phyloP scores from a whole-genome alignment of 2,113 vertebrate genomes.

The Tiliqua scincoides region DNA sequence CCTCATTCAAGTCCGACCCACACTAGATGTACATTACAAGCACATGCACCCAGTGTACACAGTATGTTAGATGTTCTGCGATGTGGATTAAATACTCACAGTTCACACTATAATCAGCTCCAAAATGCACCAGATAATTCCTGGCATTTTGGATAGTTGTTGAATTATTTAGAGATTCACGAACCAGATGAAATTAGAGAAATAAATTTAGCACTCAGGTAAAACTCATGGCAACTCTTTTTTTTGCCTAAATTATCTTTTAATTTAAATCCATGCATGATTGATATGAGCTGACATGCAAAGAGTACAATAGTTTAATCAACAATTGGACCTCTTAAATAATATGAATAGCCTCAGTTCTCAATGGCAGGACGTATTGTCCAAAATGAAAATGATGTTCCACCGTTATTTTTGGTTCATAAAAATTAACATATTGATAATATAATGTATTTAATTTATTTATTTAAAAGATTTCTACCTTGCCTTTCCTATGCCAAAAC shows the following conservation, averaged over 20 bases:
- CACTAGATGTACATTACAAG: too few species aligned
- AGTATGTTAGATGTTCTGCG: too few species aligned
- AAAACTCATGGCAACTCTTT: constrained; percentile 45
- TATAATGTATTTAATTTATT: too few species aligned
- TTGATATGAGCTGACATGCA: constrained; percentile 62
- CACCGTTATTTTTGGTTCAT: neutral
- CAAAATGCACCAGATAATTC: too few species aligned
- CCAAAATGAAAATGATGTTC: too few species aligned
- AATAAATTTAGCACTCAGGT: constrained; percentile 67
- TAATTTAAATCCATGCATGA: constrained; percentile 70
- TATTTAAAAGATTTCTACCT: too few species aligned
- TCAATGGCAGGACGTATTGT: constrained; percentile 45
- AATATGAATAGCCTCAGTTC: constrained; percentile 61
- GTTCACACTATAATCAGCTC: too few species aligned
- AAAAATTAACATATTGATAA: neutral
- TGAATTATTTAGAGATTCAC: constrained; percentile 68
- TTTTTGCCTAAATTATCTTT: constrained; percentile 60
- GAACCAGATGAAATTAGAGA: constrained; percentile 63
- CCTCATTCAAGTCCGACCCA: too few species aligned
- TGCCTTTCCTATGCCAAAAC: too few species aligned
- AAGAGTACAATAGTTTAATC: constrained; percentile 69
- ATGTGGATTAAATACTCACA: too few species aligned
- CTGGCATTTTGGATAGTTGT: constrained; percentile 55
- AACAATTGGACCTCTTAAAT: constrained; percentile 66
- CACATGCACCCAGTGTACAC: too few species aligned